Conservation (phyloP, 1,140 invertebrate genomes). For the Lerema accius region DNA sequence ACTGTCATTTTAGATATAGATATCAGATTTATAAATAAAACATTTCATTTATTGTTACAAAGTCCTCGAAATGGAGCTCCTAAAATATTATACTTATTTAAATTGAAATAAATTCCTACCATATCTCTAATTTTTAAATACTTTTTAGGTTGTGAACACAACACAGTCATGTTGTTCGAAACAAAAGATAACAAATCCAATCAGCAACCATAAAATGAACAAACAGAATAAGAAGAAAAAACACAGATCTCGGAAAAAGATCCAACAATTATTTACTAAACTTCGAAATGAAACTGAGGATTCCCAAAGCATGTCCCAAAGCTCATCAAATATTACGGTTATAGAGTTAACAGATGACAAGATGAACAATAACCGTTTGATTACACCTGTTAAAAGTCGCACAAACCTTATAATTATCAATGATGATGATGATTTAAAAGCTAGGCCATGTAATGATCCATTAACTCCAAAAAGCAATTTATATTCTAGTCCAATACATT, state of each 20-base stretch:
- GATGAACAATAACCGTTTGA: conserved; percentile 5
- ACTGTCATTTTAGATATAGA: no score
- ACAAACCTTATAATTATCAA: conserved; percentile 41
- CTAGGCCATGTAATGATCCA: conserved; percentile 32
- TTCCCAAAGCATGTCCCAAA: conserved; percentile 1
- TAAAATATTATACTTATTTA: no score
- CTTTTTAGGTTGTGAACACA: no score
- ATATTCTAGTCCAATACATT: conserved; percentile 42
- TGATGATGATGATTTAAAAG: conserved; percentile 48
- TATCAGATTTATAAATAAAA: no score
- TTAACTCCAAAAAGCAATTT: conserved; percentile 26
- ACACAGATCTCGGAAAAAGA: conserved; percentile 26
- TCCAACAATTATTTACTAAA: conserved; percentile 30
- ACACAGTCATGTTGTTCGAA: no score
- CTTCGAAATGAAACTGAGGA: conserved; percentile 30
- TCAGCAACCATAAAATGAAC: conserved; percentile 21
- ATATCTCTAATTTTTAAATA: no score
- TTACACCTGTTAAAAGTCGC: conserved; percentile 16
- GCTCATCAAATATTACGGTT: conserved; percentile 32
- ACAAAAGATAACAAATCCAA: background rate
- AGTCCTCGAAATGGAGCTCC: no score
- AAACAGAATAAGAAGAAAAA: conserved; percentile 30
- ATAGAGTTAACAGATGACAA: conserved; percentile 34
- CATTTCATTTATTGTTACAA: no score
- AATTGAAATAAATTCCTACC: no score